These are phyloP conservation scores for Copidosoma floridanum DNA, from an alignment of 1,140 invertebrate species.

Conservation along the genomic window DNA sequence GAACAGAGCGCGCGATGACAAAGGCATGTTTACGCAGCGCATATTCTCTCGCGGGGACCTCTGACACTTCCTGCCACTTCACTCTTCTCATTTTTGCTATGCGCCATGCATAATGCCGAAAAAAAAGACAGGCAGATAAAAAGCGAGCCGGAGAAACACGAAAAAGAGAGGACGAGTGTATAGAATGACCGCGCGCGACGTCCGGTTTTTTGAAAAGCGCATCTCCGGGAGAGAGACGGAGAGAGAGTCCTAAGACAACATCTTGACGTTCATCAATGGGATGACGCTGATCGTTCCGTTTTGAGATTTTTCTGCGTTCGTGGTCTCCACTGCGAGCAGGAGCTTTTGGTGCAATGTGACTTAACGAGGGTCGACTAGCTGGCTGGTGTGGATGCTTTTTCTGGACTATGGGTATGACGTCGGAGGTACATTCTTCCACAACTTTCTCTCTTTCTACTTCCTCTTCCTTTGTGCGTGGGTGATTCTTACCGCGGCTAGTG, in stretches of 20 bases:
- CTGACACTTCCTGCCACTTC: constrained; percentile 4
- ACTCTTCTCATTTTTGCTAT: not conserved
- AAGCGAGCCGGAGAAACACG: not conserved
- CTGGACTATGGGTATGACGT: too few relatives aligned
- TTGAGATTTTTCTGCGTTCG: not conserved
- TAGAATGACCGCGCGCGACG: not conserved
- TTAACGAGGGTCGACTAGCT: too few relatives aligned
- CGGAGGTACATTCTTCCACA: too few relatives aligned
- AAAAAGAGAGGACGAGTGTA: constrained; percentile 5
- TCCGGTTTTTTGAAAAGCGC: constrained; percentile 4
- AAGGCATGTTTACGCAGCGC: constrained; percentile 15
- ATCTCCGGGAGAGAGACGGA: not conserved
- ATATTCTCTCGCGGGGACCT: too few relatives aligned
- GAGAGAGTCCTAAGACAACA: constrained; percentile 18
- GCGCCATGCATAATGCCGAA: too few relatives aligned
- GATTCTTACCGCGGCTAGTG: too few relatives aligned
- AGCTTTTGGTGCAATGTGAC: too few relatives aligned
- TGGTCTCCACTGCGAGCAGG: not conserved
- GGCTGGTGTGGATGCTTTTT: too few relatives aligned
- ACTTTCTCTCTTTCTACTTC: too few relatives aligned
- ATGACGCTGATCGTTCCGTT: not conserved
- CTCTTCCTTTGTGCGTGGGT: too few relatives aligned
- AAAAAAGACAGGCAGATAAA: not conserved
- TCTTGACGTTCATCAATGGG: not conserved
- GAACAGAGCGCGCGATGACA: constrained; percentile 6